phyloP scores from a whole-genome alignment of 2,797 vertebrate species.

The Zenarchopterus dispar region DNA sequence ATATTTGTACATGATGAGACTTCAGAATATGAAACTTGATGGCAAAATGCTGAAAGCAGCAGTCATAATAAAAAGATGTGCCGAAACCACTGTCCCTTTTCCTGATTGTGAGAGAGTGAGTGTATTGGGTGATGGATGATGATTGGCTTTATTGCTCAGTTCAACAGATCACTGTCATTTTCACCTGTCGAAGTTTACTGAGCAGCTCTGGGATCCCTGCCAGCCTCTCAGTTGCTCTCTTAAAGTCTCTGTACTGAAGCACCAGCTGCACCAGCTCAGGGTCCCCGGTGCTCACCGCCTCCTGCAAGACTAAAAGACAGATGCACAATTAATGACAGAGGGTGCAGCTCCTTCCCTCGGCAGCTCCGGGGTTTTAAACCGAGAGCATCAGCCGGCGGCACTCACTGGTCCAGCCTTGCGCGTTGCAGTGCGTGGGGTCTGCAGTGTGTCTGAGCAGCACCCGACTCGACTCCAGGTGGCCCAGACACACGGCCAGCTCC shows the following conservation, averaged over 20 bases:
- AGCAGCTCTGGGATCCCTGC: constrained; percentile 94
- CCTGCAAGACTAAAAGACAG: constrained; percentile 88
- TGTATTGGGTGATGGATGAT: neutral
- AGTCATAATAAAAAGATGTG: too few relatives aligned
- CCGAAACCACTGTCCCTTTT: too few relatives aligned
- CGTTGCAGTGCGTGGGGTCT: constrained; percentile 87
- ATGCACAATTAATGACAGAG: constrained; percentile 10
- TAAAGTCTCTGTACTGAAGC: constrained; percentile 94
- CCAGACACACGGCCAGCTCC: constrained; percentile 92
- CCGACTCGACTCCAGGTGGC: constrained; percentile 90
- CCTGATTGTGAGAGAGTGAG: too few relatives aligned
- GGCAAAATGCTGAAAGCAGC: too few relatives aligned
- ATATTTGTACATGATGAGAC: too few relatives aligned
- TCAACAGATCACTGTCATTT: neutral
- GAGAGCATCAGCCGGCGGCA: neutral
- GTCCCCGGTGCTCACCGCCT: constrained; percentile 95
- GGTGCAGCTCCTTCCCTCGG: neutral
- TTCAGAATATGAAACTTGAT: too few relatives aligned
- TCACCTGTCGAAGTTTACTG: constrained; percentile 92
- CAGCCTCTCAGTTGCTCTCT: constrained; percentile 89
- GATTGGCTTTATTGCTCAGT: too few relatives aligned
- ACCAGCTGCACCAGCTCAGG: constrained; percentile 95
- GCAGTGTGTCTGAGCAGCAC: constrained; percentile 90
- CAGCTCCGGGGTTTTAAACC: neutral
- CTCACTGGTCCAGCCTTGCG: constrained; percentile 92